Conservation (phyloP, 2,113 vertebrate genomes). For the Callocephalon fimbriatum region DNA sequence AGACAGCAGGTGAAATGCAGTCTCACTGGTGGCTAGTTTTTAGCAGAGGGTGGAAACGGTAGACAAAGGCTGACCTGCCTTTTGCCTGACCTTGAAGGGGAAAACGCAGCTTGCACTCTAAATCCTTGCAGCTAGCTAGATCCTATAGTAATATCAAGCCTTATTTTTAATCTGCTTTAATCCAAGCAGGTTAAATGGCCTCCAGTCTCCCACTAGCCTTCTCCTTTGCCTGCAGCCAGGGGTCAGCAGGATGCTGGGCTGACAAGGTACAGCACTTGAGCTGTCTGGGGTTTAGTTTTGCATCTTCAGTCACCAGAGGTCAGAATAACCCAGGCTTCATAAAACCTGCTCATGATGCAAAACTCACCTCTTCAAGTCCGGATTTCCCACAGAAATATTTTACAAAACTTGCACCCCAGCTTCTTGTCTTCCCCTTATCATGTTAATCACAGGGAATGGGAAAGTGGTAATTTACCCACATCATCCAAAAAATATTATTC, state of each 20-base stretch:
- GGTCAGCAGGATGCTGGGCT: accelerated
- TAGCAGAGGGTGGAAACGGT: neutral
- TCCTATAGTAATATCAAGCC: neutral
- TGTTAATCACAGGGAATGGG: neutral
- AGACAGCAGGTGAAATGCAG: neutral
- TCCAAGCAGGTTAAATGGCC: neutral
- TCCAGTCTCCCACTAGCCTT: neutral
- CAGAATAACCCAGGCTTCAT: neutral
- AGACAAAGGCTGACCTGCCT: neutral
- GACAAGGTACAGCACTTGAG: neutral
- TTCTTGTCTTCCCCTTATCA: neutral
- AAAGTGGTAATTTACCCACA: neutral
- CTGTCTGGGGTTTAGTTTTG: neutral
- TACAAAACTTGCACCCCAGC: neutral
- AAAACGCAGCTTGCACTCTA: neutral
- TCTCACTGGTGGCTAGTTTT: neutral
- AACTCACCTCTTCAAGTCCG: neutral
- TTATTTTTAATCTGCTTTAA: neutral
- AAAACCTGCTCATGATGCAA: neutral
- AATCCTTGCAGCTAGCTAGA: neutral
- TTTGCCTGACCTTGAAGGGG: neutral
- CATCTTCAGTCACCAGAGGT: neutral
- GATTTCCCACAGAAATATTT: neutral
- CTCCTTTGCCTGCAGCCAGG: neutral
- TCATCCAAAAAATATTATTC: neutral